Evolutionary conservation across 2,113 vertebrate species (phyloP).

Genomic region (Hyperoodon ampullatus): DNA sequence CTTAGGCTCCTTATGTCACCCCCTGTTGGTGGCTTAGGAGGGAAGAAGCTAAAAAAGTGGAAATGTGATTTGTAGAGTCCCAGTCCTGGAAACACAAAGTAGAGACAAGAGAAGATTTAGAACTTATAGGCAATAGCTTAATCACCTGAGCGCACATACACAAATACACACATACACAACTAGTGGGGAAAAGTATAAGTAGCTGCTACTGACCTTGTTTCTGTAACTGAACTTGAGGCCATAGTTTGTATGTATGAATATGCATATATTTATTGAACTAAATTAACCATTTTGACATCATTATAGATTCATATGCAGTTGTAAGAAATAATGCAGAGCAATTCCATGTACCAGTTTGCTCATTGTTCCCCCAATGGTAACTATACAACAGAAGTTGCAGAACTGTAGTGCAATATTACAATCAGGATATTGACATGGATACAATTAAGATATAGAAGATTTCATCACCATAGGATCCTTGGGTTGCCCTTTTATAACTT

Average conservation of each 20-base stretch:
- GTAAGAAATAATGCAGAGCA: not conserved
- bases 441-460: not conserved
- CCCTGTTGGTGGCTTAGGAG: not conserved
- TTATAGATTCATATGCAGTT: not conserved
- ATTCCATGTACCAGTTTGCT: not conserved
- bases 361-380: not conserved
- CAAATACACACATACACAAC: not conserved
- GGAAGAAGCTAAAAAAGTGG: not conserved
- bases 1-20: not conserved
- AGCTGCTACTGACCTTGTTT: not conserved
- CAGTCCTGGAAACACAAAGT: not conserved
- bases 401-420: not conserved
- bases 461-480: not conserved
- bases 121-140: not conserved
- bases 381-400: not conserved
- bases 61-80: not conserved
- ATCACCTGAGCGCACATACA: not conserved
- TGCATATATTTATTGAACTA: not conserved
- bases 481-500: not conserved
- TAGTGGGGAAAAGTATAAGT: not conserved
- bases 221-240: not conserved
- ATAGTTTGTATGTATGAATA: not conserved
- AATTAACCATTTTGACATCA: not conserved
- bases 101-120: not conserved
- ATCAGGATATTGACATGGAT: not conserved